Base-by-base conservation (phyloP, 2,888 invertebrate genomes). In the Amiota minor region DNA sequence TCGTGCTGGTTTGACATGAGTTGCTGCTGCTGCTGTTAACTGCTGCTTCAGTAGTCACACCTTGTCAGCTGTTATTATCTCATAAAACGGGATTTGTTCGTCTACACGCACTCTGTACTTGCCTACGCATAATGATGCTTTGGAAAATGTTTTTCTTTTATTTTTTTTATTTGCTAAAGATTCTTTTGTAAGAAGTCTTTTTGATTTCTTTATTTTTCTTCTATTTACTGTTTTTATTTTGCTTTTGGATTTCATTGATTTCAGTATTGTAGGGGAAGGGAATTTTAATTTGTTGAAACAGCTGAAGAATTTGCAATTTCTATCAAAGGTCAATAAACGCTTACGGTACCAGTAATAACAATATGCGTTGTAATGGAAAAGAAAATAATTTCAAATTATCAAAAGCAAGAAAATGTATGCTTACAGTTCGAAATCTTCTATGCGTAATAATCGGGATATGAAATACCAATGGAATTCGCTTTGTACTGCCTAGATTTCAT, bases 31-130 rank as follows among this genome's bases (percentile, higher is more conserved):
- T 16, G 16, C 9, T 59, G 59, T n/a, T n/a, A n/a, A n/a, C 18
- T 3, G 11, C 20, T 71, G 72, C 69, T 55, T 12, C 12, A 55
- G 72, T 50, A 70, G 68, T 68, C 72, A 71, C 75, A 72, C 72
- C 47, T 68, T 69, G 74, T 71, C 75, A 75, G 75, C 75, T 75
- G 75, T 69, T 67, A 59, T 59, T 59, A 20, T 59, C 59, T 59
- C 59, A 20, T 10, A 59, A 35, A 35, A 35, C 35, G 35, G 35
- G 35, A 35, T 56, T 56, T 56, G 8, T 56, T 16, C 10, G 9
- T n/a, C 20, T 56, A 10, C 20, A 3, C 18, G 56, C 12, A 3
- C 53, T 59, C 18, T 59, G 56, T 20, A 16, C 18, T 18, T 16
- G 11, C 20, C 35, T 20, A 9, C 9, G 59, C 16, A 11, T 59